Conservation (phyloP, 2,797 vertebrate genomes). For the Clarias laeviceps region DNA sequence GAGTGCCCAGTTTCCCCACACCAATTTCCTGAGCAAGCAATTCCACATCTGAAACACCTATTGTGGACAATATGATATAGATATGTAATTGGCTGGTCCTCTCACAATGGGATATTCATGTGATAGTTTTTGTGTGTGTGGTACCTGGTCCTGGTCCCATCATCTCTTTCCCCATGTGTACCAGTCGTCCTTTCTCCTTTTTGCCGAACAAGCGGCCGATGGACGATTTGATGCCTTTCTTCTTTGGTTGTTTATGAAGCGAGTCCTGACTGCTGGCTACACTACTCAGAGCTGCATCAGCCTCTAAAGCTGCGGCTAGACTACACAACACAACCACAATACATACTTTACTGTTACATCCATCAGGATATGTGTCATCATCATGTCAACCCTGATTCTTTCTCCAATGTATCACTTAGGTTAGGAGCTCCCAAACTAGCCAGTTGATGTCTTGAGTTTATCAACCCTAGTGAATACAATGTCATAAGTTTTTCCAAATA, state of each 20-base stretch:
- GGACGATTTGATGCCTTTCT: conserved; percentile 99
- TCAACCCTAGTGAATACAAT: too few relatives aligned
- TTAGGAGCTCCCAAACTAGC: background rate
- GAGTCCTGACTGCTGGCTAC: conserved; percentile 96
- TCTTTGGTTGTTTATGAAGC: conserved; percentile 97
- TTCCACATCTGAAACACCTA: conserved; percentile 90
- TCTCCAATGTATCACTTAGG: background rate
- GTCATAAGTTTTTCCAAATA: too few relatives aligned
- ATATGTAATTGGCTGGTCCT: background rate
- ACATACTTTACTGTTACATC: background rate
- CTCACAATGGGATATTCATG: background rate
- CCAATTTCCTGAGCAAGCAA: conserved; percentile 89
- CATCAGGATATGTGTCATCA: background rate
- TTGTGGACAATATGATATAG: background rate
- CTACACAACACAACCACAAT: conserved; percentile 65
- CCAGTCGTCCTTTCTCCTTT: conserved; percentile 95
- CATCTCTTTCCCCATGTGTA: conserved; percentile 89
- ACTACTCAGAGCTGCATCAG: conserved; percentile 89
- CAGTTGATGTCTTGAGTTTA: too few relatives aligned
- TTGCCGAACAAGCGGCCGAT: conserved; percentile 98
- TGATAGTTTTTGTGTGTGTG: background rate
- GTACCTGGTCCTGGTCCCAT: conserved; percentile 71
- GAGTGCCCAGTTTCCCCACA: conserved; percentile 92
- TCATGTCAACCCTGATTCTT: background rate
- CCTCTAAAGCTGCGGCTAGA: conserved; percentile 86